Conservation (phyloP, 2,113 vertebrate species). For the Benitochromis conjunctus region DNA sequence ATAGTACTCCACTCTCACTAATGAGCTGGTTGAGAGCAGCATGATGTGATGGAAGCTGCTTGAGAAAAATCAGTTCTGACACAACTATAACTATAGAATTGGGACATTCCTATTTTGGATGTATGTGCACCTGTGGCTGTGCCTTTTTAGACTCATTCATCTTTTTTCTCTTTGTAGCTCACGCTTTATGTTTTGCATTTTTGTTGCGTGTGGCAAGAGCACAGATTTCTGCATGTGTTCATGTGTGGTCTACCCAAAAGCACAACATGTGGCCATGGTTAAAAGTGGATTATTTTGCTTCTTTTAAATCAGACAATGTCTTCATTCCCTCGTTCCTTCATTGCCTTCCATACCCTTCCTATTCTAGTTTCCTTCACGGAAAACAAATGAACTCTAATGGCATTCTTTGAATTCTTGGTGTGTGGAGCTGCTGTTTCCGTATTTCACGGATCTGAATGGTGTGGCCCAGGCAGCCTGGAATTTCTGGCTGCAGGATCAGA, state of each 20-base stretch:
- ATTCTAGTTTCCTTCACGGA: constrained; percentile 35
- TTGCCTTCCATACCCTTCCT: constrained; percentile 24
- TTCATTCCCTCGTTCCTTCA: not conserved
- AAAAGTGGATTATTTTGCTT: constrained; percentile 76
- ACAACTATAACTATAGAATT: not conserved
- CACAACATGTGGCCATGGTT: constrained; percentile 81
- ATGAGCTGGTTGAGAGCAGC: constrained; percentile 2
- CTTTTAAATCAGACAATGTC: constrained; percentile 75
- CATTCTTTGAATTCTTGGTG: constrained; percentile 79
- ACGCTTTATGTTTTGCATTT: not conserved
- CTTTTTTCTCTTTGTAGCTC: not conserved
- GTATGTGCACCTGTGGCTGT: not conserved
- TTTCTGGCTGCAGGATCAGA: constrained; percentile 70
- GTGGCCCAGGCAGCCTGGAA: constrained; percentile 58
- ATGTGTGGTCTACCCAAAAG: constrained; percentile 75
- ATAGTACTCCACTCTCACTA: not conserved
- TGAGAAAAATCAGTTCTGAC: constrained; percentile 4
- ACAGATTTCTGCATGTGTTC: not conserved
- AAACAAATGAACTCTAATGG: constrained; percentile 73
- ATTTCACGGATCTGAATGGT: constrained; percentile 61
- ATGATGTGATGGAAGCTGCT: constrained; percentile 1
- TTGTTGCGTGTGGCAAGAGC: not conserved
- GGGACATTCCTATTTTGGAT: not conserved
- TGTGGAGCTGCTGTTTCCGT: constrained; percentile 59
- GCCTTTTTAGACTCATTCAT: constrained; percentile 1